Evolutionary conservation across 2,888 invertebrate species (phyloP).

Genomic region (Ariolimax columbianus): DNA sequence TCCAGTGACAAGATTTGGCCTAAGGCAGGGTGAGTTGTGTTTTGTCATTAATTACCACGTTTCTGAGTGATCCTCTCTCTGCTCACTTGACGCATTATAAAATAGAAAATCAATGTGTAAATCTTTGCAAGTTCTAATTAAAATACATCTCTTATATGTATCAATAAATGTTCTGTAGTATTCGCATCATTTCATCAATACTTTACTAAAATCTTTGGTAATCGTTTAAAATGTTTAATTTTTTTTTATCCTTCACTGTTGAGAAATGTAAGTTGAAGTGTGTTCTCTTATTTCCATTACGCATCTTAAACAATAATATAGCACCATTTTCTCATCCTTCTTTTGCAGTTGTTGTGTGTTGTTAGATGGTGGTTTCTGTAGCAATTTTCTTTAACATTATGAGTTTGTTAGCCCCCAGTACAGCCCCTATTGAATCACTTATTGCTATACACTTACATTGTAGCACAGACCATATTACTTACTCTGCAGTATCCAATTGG

Average conservation of each 20-base stretch:
- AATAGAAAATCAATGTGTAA: slow-evolving; percentile 1
- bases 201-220: not conserved
- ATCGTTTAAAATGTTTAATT: not conserved
- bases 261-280: not conserved
- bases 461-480: too few species aligned
- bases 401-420: too few species aligned
- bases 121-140: not conserved
- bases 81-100: not conserved
- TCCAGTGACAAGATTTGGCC: slow-evolving; percentile 22
- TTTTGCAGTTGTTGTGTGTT: too few species aligned
- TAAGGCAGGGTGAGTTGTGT: slow-evolving; percentile 21
- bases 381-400: too few species aligned
- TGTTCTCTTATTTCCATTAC: too few species aligned
- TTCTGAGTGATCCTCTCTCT: too few species aligned
- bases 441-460: too few species aligned
- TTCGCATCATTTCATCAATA: not conserved
- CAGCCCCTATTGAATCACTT: too few species aligned
- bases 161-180: not conserved
- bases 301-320: too few species aligned
- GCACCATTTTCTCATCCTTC: too few species aligned
- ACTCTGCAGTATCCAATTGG: too few species aligned
- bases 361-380: too few species aligned
- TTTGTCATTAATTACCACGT: slow-evolving; percentile 20
- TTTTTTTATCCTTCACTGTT: not conserved
- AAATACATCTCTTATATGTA: not conserved